Percentiles rank a stretch among this genome's conserved stretches.
phyloP scores from a whole-genome alignment of 2,888 invertebrate species.

The Diarsia brunnea region DNA sequence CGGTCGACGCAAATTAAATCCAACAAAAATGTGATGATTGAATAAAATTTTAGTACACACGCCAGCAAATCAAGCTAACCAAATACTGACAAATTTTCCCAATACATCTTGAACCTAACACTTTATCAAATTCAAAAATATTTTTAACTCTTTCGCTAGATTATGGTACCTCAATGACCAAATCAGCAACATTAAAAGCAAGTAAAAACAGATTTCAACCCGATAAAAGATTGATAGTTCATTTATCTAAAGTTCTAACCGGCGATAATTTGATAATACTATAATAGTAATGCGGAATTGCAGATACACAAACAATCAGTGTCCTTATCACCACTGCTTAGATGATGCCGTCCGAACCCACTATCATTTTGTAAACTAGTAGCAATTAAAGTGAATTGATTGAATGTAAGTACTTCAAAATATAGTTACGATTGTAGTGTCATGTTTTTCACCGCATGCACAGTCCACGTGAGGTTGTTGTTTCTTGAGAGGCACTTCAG shows the following conservation, averaged over 20 bases:
- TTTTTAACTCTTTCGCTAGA: too few species aligned
- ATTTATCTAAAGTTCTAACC: neutral
- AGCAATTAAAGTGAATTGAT: slow-evolving; percentile 12
- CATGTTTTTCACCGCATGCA: slow-evolving; percentile 49
- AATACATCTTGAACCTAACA: too few species aligned
- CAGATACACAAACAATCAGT: slow-evolving; percentile 8
- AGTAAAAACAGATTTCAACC: neutral
- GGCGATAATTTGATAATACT: neutral
- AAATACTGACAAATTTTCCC: too few species aligned
- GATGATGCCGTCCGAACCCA: neutral
- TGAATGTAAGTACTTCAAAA: neutral
- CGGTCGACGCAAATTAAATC: too few species aligned
- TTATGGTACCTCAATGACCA: too few species aligned
- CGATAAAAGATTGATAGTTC: neutral
- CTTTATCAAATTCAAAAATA: too few species aligned
- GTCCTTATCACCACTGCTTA: neutral
- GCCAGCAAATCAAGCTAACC: too few species aligned
- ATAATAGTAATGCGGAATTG: neutral
- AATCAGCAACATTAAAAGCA: neutral
- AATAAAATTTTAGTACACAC: too few species aligned
- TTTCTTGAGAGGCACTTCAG: slow-evolving; percentile 6
- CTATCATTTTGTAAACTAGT: neutral
- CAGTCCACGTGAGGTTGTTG: slow-evolving; percentile 6
- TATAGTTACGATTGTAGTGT: neutral
- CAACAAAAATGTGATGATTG: too few species aligned